These are phyloP conservation scores for Mizuhopecten yessoensis DNA, from an alignment of 1,140 invertebrate genomes.

Conservation along the genomic window DNA sequence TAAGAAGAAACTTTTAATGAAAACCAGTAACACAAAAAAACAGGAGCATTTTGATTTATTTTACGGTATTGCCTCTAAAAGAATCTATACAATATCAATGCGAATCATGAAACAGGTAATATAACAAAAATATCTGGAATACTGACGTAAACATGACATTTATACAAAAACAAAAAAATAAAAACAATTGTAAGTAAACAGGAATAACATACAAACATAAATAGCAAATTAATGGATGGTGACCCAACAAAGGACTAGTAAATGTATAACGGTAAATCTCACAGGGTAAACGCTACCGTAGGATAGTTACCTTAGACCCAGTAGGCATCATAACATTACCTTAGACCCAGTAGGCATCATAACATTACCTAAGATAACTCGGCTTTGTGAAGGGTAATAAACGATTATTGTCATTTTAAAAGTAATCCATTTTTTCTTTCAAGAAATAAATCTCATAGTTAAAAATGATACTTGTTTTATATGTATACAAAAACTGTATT, in stretches of 20 bases:
- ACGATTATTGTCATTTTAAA: no score
- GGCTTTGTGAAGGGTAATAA: no score
- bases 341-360: no score
- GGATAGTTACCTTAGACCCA: no score
- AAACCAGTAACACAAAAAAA: neutral
- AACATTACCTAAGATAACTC: no score
- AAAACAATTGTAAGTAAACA: neutral
- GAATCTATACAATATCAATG: neutral
- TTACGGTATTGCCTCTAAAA: neutral
- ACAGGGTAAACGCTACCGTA: neutral
- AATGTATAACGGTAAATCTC: neutral
- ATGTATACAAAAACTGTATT: no score
- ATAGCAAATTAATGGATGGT: neutral
- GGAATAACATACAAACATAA: neutral
- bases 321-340: no score
- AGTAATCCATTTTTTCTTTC: no score
- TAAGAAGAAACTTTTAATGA: no score
- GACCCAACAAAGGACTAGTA: neutral
- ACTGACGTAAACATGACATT: neutral
- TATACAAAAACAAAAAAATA: neutral
- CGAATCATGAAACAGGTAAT: neutral
- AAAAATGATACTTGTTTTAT: no score
- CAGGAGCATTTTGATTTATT: slow-evolving; percentile 26
- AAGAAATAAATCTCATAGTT: no score
- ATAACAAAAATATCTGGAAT: slow-evolving; percentile 30